Conservation (phyloP, 1,140 invertebrate genomes). For the Drosophila truncata region DNA sequence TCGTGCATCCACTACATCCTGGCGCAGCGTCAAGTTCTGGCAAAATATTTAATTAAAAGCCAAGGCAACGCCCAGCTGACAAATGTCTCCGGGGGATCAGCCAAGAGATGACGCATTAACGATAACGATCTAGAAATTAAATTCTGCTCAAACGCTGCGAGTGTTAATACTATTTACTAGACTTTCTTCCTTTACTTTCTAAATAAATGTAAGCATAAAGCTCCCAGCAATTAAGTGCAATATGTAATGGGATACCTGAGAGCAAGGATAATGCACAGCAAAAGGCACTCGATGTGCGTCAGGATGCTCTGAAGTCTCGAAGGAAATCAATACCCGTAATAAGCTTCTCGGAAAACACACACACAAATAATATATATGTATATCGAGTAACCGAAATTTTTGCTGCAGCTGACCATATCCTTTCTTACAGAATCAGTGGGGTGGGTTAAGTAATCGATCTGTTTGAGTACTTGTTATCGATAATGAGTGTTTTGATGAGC, state of each 20-base stretch:
- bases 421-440: not conserved
- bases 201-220: not conserved
- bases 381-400: slow-evolving; percentile 23
- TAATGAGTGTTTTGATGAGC: slow-evolving; percentile 22
- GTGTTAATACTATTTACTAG: not conserved
- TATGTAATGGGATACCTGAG: slow-evolving; percentile 6
- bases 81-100: slow-evolving; percentile 22
- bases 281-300: not conserved
- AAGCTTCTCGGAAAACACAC: not conserved
- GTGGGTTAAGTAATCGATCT: slow-evolving; percentile 11
- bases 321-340: slow-evolving; percentile 4
- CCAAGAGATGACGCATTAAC: slow-evolving; percentile 1
- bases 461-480: slow-evolving; percentile 35
- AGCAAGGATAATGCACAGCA: slow-evolving; percentile 1
- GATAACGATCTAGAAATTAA: not conserved
- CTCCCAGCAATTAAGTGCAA: not conserved
- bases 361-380: not conserved
- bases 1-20: not conserved
- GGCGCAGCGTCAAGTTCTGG: slow-evolving; percentile 2
- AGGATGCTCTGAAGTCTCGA: not conserved
- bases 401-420: slow-evolving; percentile 7
- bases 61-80: slow-evolving; percentile 17
- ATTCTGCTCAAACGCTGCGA: not conserved
- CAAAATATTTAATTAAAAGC: slow-evolving; percentile 51
- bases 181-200: too few species aligned